Base-by-base conservation (phyloP, 2,888 invertebrate species). In the Spicauda simplicius region DNA sequence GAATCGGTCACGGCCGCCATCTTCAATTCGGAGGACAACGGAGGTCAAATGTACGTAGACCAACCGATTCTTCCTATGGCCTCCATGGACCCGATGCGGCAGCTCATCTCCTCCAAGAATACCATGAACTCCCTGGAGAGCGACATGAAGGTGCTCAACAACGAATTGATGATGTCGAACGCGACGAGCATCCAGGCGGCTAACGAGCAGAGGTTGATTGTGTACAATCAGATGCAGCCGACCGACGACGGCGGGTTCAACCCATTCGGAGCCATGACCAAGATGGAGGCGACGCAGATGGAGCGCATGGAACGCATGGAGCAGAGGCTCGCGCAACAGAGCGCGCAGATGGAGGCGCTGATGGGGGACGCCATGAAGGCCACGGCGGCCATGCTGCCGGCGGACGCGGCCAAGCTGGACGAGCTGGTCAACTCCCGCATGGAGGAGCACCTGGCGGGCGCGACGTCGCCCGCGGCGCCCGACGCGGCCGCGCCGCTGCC, bases 361-460 rank as follows among this genome's bases (percentile, higher is more conserved):
- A 92, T 93, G 1, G 90, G 93, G 67, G 92, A 93, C 74, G 91
- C 93, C 18, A 88, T 93, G 84, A 90, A 91, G 74, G 90, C 90
- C 8, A 88, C 90, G 18, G 88, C 89, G 55, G 88, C 86, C 68
- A 91, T 91, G 62, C 81, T 93, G 68, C 88, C 91, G 12, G 81
- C 85, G 2, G 88, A 88, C 77, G 93, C 79, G 81, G 89, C 82
- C 75, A 94, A 94, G 77, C 84, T 95, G 2, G 95, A 95, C 80
- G 95, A 94, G 72, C 89, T 95, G 67, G 95, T 95, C 45, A 90
- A 90, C 78, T 86, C 90, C 4, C 75, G 90, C 1, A 90, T 86
- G 4, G 90, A 90, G 61, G 90, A 90, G 80, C 81, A 90, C 70
- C 80, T 91, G 41, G 83, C 87, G 0, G 93, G 89, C 64, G 69